Conservation (phyloP, 2,797 vertebrate species). For the Darevskia mixta region DNA sequence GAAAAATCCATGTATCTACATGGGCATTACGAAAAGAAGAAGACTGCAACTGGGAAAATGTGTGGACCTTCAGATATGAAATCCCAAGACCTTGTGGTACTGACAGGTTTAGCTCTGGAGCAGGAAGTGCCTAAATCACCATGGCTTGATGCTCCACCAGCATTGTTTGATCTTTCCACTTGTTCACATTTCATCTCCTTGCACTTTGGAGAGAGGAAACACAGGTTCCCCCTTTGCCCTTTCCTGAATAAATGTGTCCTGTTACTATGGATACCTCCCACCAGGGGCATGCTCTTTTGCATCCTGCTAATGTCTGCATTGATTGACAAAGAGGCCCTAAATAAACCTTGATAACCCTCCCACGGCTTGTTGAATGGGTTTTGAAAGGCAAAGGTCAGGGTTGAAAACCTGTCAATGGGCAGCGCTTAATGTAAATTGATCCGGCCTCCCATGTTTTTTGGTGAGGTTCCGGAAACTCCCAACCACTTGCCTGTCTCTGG, state of each 20-base stretch:
- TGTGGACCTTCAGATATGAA: neutral
- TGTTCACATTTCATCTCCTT: constrained; percentile 34
- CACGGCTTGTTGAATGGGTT: constrained; percentile 18
- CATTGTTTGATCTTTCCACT: constrained; percentile 2
- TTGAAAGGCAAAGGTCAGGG: constrained; percentile 9
- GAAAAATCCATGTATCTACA: neutral
- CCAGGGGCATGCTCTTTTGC: constrained; percentile 18
- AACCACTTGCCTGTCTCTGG: neutral
- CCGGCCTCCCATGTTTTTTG: neutral
- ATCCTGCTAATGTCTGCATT: constrained; percentile 31
- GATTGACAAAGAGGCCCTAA: constrained; percentile 26
- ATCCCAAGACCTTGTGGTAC: neutral
- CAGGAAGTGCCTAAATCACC: constrained; percentile 8
- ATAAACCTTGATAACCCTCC: constrained; percentile 20
- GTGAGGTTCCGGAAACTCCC: neutral
- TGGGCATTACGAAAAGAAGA: neutral
- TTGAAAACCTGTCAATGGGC: constrained; percentile 13
- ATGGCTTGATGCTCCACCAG: constrained; percentile 13
- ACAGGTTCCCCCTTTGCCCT: constrained; percentile 26
- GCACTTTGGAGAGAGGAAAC: constrained; percentile 37
- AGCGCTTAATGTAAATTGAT: constrained; percentile 7
- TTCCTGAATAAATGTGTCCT: constrained; percentile 33
- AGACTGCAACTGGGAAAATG: neutral
- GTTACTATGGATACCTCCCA: constrained; percentile 30
- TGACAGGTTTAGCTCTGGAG: neutral